Evolutionary conservation across 2,797 vertebrate species (phyloP), one percentile per base, ranked within the genome.

Genomic region (Scarus forsteni): DNA sequence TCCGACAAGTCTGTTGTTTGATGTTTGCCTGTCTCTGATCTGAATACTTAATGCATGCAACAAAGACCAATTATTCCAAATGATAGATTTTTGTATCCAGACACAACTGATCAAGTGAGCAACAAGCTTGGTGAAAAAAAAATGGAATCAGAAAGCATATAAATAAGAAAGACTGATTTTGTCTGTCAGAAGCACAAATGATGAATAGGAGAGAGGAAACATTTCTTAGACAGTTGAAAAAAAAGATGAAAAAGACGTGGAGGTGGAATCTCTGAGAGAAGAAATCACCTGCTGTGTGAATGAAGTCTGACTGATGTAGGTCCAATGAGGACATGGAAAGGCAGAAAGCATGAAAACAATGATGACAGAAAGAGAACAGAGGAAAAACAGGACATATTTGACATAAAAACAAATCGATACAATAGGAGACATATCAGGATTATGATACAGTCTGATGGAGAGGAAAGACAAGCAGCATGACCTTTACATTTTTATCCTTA

Each of bases 401-500:
- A 55, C 27, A 4, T 27, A 62, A 27, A 10, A 78, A 43, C 9
- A 35, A 56, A 77, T 59, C 10, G 40, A 16, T 34, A 34, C 76
- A 56, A 62, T 51, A 39, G 19, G 49, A 59, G 54, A 27, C 3
- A 40, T 1, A 40, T 56, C 54, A 0, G 8, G 44, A 75, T 73
- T 19, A 8, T 83, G 49, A 75, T 18, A 57, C 49, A 60, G 59
- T 50, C 53, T 55, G 3, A 74, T 60, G 7, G 40, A 38, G 15
- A 56, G 57, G 18, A 55, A 58, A 86, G 76, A 64, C 60, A 75
- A 74, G 80, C 71, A 51, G 64, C 57, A 13, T 74, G 84, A 90
- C 81, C 86, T 88, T 90, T 84, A 46, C 49, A 43, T 70, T 62
- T 69, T 58, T 79, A 70, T 81, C 79, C 80, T 80, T 3, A 63